Evolutionary conservation across 1,140 invertebrate species (phyloP).

Genomic region (Drosophila carrolli): DNA sequence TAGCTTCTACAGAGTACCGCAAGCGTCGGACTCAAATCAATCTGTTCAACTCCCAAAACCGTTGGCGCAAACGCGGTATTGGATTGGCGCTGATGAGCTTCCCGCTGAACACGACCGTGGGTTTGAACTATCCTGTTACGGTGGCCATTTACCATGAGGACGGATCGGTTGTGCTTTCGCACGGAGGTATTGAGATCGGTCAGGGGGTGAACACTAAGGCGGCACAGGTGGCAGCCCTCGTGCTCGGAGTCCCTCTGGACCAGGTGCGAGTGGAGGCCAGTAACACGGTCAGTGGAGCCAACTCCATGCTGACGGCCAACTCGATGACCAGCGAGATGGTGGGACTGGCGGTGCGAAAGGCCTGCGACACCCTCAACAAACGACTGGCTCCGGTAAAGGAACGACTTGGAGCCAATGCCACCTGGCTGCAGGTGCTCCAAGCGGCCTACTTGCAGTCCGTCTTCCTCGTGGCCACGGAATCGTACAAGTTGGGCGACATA

Average conservation of each 20-base stretch:
- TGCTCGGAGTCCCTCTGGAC: slow-evolving; percentile 89
- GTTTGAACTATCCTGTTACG: slow-evolving; percentile 85
- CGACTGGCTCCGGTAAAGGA: slow-evolving; percentile 88
- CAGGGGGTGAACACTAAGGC: slow-evolving; percentile 90
- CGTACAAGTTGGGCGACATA: slow-evolving; percentile 79
- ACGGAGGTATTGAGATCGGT: slow-evolving; percentile 90
- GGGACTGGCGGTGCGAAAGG: slow-evolving; percentile 88
- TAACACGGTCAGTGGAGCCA: slow-evolving; percentile 88
- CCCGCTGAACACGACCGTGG: slow-evolving; percentile 85
- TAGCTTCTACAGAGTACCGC: slow-evolving; percentile 85
- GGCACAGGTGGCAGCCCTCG: slow-evolving; percentile 91
- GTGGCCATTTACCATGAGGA: slow-evolving; percentile 88
- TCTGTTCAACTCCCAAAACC: slow-evolving; percentile 87
- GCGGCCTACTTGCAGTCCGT: slow-evolving; percentile 86
- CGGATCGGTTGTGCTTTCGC: slow-evolving; percentile 88
- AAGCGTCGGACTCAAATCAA: slow-evolving; percentile 85
- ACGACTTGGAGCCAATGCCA: slow-evolving; percentile 85
- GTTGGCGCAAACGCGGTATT: slow-evolving; percentile 89
- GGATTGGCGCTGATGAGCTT: slow-evolving; percentile 87
- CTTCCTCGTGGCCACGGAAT: slow-evolving; percentile 88
- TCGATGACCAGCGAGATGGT: slow-evolving; percentile 89
- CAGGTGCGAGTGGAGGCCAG: slow-evolving; percentile 89
- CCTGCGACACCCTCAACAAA: slow-evolving; percentile 88
- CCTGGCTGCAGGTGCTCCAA: slow-evolving; percentile 88
- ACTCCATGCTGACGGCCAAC: slow-evolving; percentile 88